Base-by-base conservation (phyloP, 2,797 vertebrate species). In the Nothura maculosa region DNA sequence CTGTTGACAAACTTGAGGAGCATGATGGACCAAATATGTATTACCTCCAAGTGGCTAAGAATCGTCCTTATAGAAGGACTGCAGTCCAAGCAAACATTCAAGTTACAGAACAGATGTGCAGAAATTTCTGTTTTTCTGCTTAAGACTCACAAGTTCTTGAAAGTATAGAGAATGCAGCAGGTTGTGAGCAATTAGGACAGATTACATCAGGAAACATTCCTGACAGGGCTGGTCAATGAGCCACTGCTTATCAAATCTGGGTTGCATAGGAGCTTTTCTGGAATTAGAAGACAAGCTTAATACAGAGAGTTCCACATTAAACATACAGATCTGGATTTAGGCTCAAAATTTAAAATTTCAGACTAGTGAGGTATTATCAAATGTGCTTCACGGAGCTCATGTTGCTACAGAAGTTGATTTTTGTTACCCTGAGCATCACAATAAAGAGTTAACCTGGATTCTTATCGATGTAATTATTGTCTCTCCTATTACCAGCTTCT, bases 351-450 rank as follows among this genome's bases (percentile, higher is more conserved):
- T 70, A 11, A 3, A 57, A 14, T 10, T 57, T 89, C 38, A 55
- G n/a, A 42, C 5, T 30, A 9, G 2, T 19, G 7, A 76, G 4
- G 5, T 3, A n/a, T 25, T 9, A 54, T 34, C 62, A 30, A 73
- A 57, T 32, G 47, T 21, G 19, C 40, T 5, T 27, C 24, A 30
- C n/a, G 20, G 6, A 38, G 40, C 63, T 6, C 2, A 15, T 2
- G 0, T 16, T 2, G 0, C 14, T n/a, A 15, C 2, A 10, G 12
- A 6, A 16, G 24, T 1, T 14, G 12, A 27, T 40, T 72, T 13
- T 43, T 68, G 7, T 40, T 3, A 6, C 25, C 9, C 30, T 73
- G 12, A 25, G 4, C 52, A 66, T 58, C 8, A 55, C 8, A 79
- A 5, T 15, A 17, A 11, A 69, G n/a, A 36, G 5, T 48, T 77